Evolutionary conservation across 2,797 vertebrate genomes (phyloP), one percentile per base, ranked within the genome.

Genomic region (Halcyon leucocephala): DNA sequence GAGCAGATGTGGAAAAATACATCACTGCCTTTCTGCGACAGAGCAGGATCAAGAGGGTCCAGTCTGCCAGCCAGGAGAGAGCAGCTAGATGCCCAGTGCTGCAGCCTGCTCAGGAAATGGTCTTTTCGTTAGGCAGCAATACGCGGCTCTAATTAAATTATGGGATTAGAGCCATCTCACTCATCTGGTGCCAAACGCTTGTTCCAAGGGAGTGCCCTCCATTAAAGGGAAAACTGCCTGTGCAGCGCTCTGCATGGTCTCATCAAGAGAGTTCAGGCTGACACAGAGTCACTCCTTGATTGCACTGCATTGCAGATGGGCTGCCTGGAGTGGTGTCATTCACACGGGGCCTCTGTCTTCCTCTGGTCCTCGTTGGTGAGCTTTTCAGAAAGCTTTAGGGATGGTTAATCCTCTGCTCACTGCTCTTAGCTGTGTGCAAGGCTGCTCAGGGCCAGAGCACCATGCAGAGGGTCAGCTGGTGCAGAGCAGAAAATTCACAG

Each of bases 121-220:
- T 33, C 88, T 72, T 72, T 78, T 91, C 0, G 11, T 90, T 69
- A 65, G 65, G 82, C 94, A 92, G 82, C 31, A 85, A 71, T 9
- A 64, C 28, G 3, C 31, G 41, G 64, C 92, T 66, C 83, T 94
- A 96, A 97, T 96, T 97, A 96, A 97, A 97, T 96, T 77, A 95
- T 1, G 1, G 94, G 95, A 95, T 96, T 90, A 90, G 80, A 96
- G 92, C 95, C 94, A 96, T 90, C 95, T 96, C 70, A 72, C 93
- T 96, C 73, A 86, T 92, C 90, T 82, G 70, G 81, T 96, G 96
- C 95, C 96, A 96, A 88, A 52, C 0, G 9, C 70, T 83, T 60
- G 54, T 95, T 97, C 94, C 86, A 86, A 96, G 94, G 94, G 94
- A 95, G 92, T 82, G 93, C 92, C 93, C 91, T 95, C 86, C 65